Evolutionary conservation across 2,113 vertebrate species (phyloP), one percentile per base, ranked within the genome.

Genomic region (Lepisosteus oculatus): DNA sequence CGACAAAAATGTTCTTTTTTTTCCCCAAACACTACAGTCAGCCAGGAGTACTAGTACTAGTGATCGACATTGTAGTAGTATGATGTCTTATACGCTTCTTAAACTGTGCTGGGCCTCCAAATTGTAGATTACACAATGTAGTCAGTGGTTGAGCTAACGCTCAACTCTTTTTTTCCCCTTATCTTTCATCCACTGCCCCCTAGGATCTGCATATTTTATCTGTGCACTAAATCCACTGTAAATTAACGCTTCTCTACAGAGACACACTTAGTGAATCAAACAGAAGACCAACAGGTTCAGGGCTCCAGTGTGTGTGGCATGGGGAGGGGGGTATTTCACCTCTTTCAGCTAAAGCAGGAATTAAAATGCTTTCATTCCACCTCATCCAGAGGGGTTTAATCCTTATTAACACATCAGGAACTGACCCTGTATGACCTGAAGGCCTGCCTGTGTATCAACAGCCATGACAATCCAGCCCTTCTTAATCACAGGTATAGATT

Each of bases 381-480:
- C 79, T 81, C 76, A 80, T 84, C 77, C 82, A 85, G 72, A 71
- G 84, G 75, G 83, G 79, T 86, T 77, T 85, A 88, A 88, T 85
- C 85, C 87, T 83, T 72, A 87, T 89, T 90, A 90, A 88, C 86
- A 90, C 88, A 91, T 91, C 88, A 91, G 90, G 86, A 74, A 80
- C 54, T 84, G 90, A 92, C 89, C 90, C 75, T 73, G 42, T 44
- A 80, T 80, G 89, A 92, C 88, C 90, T 70, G 79, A 86, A 81
- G 85, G 88, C 84, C 88, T 86, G 87, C 85, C 85, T 89, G 88
- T 86, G 85, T 80, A 83, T 81, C 72, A 82, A 90, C 88, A 89
- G 89, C 91, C 89, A 89, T 79, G 75, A 79, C 90, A 89, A 92
- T 90, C 85, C 79, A 3, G 67, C 66, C 59, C 77, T 70, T 55